Percentiles rank a stretch among this genome's conserved stretches.
These are phyloP conservation scores for Melanargia galathea DNA, from an alignment of 2,888 invertebrate genomes.

Conservation along the genomic window DNA sequence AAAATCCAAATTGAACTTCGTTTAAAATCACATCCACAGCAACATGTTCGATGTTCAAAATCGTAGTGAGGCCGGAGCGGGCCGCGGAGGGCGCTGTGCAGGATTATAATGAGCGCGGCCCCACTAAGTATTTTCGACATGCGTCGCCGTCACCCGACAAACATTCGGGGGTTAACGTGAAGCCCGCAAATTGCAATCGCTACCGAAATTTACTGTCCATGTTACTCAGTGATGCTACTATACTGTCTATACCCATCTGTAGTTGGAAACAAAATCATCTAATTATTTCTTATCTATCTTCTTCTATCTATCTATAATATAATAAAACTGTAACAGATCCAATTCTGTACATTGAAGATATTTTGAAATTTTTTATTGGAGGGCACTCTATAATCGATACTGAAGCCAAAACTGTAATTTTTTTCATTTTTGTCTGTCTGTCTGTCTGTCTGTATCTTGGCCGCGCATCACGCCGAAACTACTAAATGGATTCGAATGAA, in stretches of 20 bases:
- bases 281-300: too few relatives aligned
- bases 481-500: too few relatives aligned
- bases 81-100: slow-evolving; percentile 64
- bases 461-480: too few relatives aligned
- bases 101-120: slow-evolving; percentile 80
- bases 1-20: slow-evolving; percentile 13
- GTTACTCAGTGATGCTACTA: slow-evolving; percentile 26
- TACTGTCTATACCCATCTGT: slow-evolving; percentile 5
- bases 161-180: slow-evolving; percentile 73
- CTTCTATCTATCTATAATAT: too few relatives aligned
- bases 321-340: too few relatives aligned
- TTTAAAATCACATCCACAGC: slow-evolving; percentile 11
- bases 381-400: too few relatives aligned
- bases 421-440: too few relatives aligned
- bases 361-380: too few relatives aligned
- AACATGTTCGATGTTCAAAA: slow-evolving; percentile 56
- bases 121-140: slow-evolving; percentile 82
- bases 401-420: too few relatives aligned
- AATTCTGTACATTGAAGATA: too few relatives aligned
- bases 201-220: slow-evolving; percentile 39
- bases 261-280: background rate
- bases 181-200: slow-evolving; percentile 63
- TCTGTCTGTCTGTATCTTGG: too few relatives aligned
- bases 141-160: slow-evolving; percentile 80
- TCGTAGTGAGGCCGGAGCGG: slow-evolving; percentile 70